phyloP scores from a whole-genome alignment of 2,888 invertebrate genomes.

The Oscheius onirici region DNA sequence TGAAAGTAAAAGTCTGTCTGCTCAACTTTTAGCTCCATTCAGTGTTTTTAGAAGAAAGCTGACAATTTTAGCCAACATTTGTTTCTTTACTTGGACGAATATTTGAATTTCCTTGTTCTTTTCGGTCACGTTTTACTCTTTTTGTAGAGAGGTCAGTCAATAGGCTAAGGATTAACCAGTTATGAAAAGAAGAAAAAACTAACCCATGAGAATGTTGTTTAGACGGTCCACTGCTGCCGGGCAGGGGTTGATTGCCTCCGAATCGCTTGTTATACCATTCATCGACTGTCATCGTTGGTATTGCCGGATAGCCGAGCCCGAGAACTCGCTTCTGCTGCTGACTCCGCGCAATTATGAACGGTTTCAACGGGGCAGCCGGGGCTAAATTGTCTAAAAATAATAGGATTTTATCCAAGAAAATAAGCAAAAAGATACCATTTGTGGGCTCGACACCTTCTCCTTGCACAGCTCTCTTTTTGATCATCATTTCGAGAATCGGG shows the following conservation, averaged over 20 bases:
- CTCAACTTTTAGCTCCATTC: too few relatives aligned
- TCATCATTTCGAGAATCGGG: slow-evolving; percentile 49
- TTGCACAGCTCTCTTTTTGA: slow-evolving; percentile 20
- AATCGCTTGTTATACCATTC: slow-evolving; percentile 89
- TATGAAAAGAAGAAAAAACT: too few relatives aligned
- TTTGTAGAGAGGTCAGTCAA: too few relatives aligned
- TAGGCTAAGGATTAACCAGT: too few relatives aligned
- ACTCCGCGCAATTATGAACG: slow-evolving; percentile 89
- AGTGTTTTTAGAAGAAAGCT: too few relatives aligned
- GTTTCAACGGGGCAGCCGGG: slow-evolving; percentile 73
- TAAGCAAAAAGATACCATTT: neutral
- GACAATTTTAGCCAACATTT: too few relatives aligned
- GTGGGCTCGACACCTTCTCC: too few relatives aligned
- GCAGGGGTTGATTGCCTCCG: slow-evolving; percentile 2
- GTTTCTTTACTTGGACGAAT: too few relatives aligned
- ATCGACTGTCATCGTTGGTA: slow-evolving; percentile 90
- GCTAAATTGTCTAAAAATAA: neutral
- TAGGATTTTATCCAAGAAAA: neutral
- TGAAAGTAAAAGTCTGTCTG: too few relatives aligned
- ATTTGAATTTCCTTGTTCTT: too few relatives aligned
- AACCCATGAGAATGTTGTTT: slow-evolving; percentile 3
- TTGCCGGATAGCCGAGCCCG: slow-evolving; percentile 91
- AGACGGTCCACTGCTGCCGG: slow-evolving; percentile 8
- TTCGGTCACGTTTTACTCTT: too few relatives aligned
- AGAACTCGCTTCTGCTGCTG: slow-evolving; percentile 87